A percentile compares a stretch with the other conserved stretches of the same genome.
phyloP scores from a whole-genome alignment of 2,113 vertebrate genomes.

The Nothocercus julius region DNA sequence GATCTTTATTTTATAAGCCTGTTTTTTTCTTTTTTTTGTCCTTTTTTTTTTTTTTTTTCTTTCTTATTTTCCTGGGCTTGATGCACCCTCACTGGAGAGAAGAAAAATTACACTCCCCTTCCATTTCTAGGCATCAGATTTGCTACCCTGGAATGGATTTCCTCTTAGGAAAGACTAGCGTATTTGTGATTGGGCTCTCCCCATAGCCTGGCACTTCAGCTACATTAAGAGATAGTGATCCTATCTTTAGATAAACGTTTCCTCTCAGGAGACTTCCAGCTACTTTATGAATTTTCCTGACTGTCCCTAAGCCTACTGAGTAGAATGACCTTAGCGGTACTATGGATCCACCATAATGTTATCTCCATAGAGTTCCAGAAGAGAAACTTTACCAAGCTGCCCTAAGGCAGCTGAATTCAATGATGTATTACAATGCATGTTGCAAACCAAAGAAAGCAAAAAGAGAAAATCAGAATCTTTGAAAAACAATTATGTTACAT shows the following conservation, averaged over 20 bases:
- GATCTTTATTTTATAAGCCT: background rate
- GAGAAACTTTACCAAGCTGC: background rate
- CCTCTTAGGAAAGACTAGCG: background rate
- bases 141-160: background rate
- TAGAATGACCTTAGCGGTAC: background rate
- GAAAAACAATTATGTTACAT: background rate
- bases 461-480: background rate
- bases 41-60: background rate
- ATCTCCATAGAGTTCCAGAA: background rate
- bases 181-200: background rate
- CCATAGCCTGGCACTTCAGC: fast-evolving
- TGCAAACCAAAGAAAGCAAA: background rate
- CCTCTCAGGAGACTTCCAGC: background rate
- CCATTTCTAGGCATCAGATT: background rate
- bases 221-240: fast-evolving
- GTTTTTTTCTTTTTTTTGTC: background rate
- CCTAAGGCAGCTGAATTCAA: background rate
- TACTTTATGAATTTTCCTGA: background rate
- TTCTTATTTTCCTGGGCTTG: background rate
- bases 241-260: fast-evolving
- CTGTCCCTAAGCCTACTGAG: background rate
- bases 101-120: fast-evolving
- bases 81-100: background rate
- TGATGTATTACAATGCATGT: background rate
- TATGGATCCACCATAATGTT: background rate